phyloP scores from a whole-genome alignment of 1,140 invertebrate genomes.

The Zaprionus ghesquierei region DNA sequence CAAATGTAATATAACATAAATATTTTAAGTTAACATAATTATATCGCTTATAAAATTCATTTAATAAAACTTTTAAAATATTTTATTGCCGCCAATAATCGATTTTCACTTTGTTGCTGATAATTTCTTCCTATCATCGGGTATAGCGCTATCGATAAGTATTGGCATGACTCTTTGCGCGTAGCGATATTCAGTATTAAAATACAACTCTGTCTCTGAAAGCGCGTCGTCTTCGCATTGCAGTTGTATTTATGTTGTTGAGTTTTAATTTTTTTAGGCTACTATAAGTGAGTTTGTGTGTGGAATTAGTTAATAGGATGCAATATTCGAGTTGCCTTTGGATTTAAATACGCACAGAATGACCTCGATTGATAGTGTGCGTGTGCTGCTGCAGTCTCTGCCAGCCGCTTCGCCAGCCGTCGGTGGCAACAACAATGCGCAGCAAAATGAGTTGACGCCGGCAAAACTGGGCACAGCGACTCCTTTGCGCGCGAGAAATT shows the following conservation, averaged over 20 bases:
- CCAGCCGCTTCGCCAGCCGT: constrained; percentile 51
- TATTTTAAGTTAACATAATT: neutral
- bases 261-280: constrained; percentile 48
- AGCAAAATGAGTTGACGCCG: constrained; percentile 49
- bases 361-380: constrained; percentile 66
- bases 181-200: neutral
- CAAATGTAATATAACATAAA: no score
- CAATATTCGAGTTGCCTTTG: constrained; percentile 32
- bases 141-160: constrained; percentile 5
- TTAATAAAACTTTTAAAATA: neutral
- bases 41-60: neutral
- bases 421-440: constrained; percentile 34
- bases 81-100: neutral
- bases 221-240: constrained; percentile 63
- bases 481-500: constrained; percentile 62
- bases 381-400: constrained; percentile 62
- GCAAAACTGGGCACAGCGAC: constrained; percentile 50
- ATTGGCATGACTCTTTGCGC: neutral
- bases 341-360: constrained; percentile 37
- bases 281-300: constrained; percentile 41
- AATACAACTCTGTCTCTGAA: constrained; percentile 47
- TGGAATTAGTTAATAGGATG: constrained; percentile 45
- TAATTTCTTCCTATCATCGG: neutral
- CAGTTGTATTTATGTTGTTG: constrained; percentile 59
- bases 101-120: neutral